Conservation (phyloP, 1,140 invertebrate species). For the Ips nitidus region DNA sequence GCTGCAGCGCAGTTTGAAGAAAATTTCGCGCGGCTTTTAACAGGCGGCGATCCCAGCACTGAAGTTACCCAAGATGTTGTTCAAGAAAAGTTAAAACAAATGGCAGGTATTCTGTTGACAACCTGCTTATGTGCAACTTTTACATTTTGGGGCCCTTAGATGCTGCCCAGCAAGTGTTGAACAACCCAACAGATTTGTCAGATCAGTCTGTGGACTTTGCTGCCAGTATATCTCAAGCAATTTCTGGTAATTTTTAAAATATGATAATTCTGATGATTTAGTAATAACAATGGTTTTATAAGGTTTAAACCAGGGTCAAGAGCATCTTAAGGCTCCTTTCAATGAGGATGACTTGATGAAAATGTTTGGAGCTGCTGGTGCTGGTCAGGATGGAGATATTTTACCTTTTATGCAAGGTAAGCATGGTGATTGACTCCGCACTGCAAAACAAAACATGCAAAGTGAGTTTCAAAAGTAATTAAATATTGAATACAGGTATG, state of each 20-base stretch:
- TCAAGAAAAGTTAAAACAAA: constrained; percentile 46
- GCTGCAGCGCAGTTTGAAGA: constrained; percentile 63
- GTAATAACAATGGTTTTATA: constrained; percentile 13
- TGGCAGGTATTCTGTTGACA: constrained; percentile 42
- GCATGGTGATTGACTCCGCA: not conserved
- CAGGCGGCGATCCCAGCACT: constrained; percentile 49
- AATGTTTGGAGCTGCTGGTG: constrained; percentile 54
- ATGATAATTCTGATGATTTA: not conserved
- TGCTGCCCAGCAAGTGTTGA: constrained; percentile 47
- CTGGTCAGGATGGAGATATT: constrained; percentile 58
- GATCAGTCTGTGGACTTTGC: constrained; percentile 45
- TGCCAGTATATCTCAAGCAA: constrained; percentile 49
- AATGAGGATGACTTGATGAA: constrained; percentile 58
- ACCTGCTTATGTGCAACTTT: not conserved
- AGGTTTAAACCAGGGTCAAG: constrained; percentile 55
- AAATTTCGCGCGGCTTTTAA: constrained; percentile 60
- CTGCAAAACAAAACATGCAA: no score
- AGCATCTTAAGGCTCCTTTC: constrained; percentile 57
- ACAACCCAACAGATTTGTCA: constrained; percentile 43
- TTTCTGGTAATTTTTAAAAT: constrained; percentile 18
- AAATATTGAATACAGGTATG: constrained; percentile 57
- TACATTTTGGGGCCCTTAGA: constrained; percentile 29
- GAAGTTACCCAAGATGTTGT: constrained; percentile 48
- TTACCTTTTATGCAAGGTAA: constrained; percentile 80
- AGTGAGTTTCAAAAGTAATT: no score